Evolutionary conservation across 2,113 vertebrate species (phyloP), one percentile per base, ranked within the genome.

Genomic region (Lathamus discolor): DNA sequence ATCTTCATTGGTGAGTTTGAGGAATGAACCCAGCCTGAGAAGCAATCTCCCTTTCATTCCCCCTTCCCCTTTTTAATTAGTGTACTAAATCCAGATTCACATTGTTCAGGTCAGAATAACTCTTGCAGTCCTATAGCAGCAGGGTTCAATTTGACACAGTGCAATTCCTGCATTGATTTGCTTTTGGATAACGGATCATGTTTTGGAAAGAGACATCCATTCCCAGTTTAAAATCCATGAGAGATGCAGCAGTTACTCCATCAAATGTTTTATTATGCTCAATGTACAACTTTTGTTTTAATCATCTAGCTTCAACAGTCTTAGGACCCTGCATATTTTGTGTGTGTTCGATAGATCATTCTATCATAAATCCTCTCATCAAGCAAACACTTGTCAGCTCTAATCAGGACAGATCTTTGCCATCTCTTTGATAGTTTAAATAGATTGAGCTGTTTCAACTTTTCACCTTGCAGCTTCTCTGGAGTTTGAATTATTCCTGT

Each of bases 1-100:
- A 99, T 94, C 98, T 99, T 96, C 99, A 99, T 92, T 99, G 99
- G 99, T 99, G 97, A 98, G 98, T 96, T 79, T 49, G 13, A 14
- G 37, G 44, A 67, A 20, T 23, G 31, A 86, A 54, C 49, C 43
- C 73, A 79, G 66, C 33, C n/a, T 80, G 69, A 62, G 77, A 81
- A 93, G 37, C 55, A 70, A 22, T 54, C 23, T 63, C 51, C 33
- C 20, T 55, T 89, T 86, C 27, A 4, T 86, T 78, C 48, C 28
- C 66, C 4, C n/a, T 74, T 55, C 28, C 67, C 41, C 29, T 43
- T 68, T 48, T 74, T 63, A 88, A 86, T 89, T 78, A 83, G 43
- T 15, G 29, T 46, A 61, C 41, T 66, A 17, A 75, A 62, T 41
- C 17, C 59, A 78, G 23, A 27, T 46, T 33, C 29, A 11, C 2